Evolutionary conservation across 2,113 vertebrate species (phyloP), one percentile per base, ranked within the genome.

Genomic region (Gymnobelideus leadbeateri): DNA sequence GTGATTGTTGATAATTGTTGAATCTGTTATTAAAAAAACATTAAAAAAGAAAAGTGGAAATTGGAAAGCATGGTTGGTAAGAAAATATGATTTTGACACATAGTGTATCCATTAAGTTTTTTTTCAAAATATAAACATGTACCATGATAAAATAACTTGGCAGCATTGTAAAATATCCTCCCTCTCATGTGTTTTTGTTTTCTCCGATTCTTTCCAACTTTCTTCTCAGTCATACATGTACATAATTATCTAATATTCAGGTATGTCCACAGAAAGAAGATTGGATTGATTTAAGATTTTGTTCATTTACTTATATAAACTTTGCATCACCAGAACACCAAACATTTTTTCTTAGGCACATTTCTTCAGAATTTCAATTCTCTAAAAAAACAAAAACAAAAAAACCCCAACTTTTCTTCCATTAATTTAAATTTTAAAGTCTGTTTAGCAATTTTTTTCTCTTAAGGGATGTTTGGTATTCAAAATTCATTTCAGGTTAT

Each of bases 381-480:
- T 77, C 37, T 31, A 21, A n/a, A n/a, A n/a, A 92, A 95, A 8
- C 53, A 54, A 77, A 4, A 92, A 94, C 92, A 53, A 95, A 51
- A 94, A 37, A 3, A 96, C 16, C 0, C 43, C 16, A 28, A 77
- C 89, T 94, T 94, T 89, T 26, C 51, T 4, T 89, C 21, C 94
- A 55, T 97, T 91, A 77, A 92, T 97, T 91, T 96, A 31, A 94
- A 52, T 95, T 91, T 93, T 95, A 91, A 94, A 94, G 43, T 92
- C 37, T 91, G 10, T 14, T 24, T 24, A 92, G 8, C 31, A 95
- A 96, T 57, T 52, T 84, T n/a, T 92, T 90, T 50, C 23, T 96
- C 95, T 90, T 49, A 94, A 93, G n/a, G 89, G 93, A 89, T 94
- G n/a, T 91, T 92, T 97, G 84, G 95, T 95, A 26, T 50, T 47